A percentile compares a stretch with the other conserved stretches of the same genome.
phyloP scores from a whole-genome alignment of 2,888 invertebrate genomes.

The Gonocerus acuteangulatus region DNA sequence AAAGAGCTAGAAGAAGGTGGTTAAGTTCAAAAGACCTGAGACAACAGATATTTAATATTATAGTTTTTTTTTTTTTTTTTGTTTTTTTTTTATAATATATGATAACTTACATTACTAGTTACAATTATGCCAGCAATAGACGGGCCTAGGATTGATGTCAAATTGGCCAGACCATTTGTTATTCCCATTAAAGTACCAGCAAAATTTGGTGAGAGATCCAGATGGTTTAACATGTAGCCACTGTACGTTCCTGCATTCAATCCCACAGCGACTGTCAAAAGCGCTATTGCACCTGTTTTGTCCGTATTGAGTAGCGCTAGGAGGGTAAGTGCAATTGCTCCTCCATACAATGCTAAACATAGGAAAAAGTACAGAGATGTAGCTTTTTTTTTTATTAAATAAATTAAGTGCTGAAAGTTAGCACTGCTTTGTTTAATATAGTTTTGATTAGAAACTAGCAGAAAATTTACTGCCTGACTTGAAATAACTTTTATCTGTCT shows the following conservation, averaged over 20 bases:
- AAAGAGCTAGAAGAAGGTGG: too few relatives aligned
- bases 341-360: constrained; percentile 40
- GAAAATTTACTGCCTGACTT: too few relatives aligned
- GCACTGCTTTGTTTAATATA: too few relatives aligned
- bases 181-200: constrained; percentile 79
- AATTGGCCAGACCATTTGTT: constrained; percentile 67
- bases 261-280: constrained; percentile 65
- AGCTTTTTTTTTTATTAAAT: not conserved
- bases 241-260: constrained; percentile 61
- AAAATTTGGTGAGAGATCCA: constrained; percentile 75
- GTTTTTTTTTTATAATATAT: too few relatives aligned
- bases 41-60: too few relatives aligned
- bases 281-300: constrained; percentile 51
- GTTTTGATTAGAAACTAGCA: too few relatives aligned
- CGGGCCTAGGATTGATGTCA: constrained; percentile 72
- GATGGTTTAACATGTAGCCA: constrained; percentile 61
- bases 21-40: too few relatives aligned
- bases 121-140: constrained; percentile 58
- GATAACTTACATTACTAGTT: not conserved
- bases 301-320: constrained; percentile 39
- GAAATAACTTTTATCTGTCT: too few relatives aligned
- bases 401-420: too few relatives aligned
- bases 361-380: too few relatives aligned
- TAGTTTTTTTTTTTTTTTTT: too few relatives aligned
- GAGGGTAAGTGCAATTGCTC: constrained; percentile 44